Conservation (phyloP, 92 coral and sea anemone genomes). For the Actinostola sp. region DNA sequence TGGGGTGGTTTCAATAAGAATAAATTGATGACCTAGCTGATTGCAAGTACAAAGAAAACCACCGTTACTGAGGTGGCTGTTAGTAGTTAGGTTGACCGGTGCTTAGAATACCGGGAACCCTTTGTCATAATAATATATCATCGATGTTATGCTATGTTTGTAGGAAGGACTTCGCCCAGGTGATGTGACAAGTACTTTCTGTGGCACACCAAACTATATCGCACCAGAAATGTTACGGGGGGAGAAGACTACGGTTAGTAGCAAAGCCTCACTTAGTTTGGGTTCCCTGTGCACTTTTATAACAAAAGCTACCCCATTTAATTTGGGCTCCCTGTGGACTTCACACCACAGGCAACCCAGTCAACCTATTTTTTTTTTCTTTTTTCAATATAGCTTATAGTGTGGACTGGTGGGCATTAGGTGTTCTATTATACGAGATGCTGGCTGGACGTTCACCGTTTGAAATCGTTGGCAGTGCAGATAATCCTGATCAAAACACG, state of each 20-base stretch:
- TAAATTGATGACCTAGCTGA: too few species aligned
- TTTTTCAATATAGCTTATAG: constrained; percentile 61
- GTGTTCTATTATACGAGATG: constrained; percentile 96
- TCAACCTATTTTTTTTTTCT: neutral
- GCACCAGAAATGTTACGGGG: constrained; percentile 99
- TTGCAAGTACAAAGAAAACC: neutral
- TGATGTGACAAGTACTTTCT: constrained; percentile 95
- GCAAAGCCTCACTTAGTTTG: neutral
- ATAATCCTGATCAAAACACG: constrained; percentile 98
- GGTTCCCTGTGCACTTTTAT: too few species aligned
- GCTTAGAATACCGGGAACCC: neutral
- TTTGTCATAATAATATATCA: neutral
- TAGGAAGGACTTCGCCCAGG: constrained; percentile 99
- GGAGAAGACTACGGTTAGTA: constrained; percentile 97
- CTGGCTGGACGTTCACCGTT: constrained; percentile 98
- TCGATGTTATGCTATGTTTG: neutral
- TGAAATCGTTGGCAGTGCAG: constrained; percentile 96
- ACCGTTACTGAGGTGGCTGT: neutral
- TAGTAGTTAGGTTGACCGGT: neutral
- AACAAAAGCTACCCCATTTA: too few species aligned
- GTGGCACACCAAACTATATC: constrained; percentile 99
- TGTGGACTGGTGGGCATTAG: constrained; percentile 99
- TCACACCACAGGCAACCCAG: constrained; percentile 14
- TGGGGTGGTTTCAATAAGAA: neutral
- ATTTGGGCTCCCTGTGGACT: neutral